phyloP scores from a whole-genome alignment of 2,888 invertebrate genomes.

The Drosophila helvetica region DNA sequence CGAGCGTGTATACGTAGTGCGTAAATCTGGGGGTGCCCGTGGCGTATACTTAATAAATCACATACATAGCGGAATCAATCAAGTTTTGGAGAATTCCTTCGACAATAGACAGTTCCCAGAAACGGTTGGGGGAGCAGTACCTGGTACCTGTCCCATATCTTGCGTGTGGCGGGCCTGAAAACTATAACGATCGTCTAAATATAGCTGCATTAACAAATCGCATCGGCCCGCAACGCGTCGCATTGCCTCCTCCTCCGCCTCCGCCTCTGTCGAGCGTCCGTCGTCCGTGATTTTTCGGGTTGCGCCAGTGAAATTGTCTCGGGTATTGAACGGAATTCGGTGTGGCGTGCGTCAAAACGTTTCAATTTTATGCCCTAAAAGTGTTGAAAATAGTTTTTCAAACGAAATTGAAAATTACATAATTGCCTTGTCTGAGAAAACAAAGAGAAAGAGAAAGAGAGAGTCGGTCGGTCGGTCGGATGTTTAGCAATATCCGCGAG shows the following conservation, averaged over 20 bases:
- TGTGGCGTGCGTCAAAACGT: constrained; percentile 43
- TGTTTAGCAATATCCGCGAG: constrained; percentile 58
- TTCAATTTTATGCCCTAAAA: constrained; percentile 61
- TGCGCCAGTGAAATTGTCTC: constrained; percentile 29
- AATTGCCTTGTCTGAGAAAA: constrained; percentile 46
- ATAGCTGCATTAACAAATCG: constrained; percentile 70
- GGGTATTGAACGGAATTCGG: constrained; percentile 43
- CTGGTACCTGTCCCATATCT: constrained; percentile 21
- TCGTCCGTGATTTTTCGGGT: constrained; percentile 8
- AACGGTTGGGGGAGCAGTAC: constrained; percentile 6
- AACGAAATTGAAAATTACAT: constrained; percentile 65
- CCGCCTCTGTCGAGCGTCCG: constrained; percentile 9
- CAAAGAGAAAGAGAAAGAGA: constrained; percentile 6
- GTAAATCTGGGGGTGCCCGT: constrained; percentile 37
- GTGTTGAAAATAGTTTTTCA: constrained; percentile 47
- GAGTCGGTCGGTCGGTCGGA: constrained; percentile 15
- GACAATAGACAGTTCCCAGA: not conserved
- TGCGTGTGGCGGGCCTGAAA: constrained; percentile 33
- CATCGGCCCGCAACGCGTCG: constrained; percentile 12
- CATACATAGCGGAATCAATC: constrained; percentile 63
- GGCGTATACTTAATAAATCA: constrained; percentile 61
- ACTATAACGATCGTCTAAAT: constrained; percentile 59
- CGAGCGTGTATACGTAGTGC: constrained; percentile 34
- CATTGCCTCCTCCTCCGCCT: constrained; percentile 29
- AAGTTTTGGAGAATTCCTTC: constrained; percentile 35